Conservation (phyloP, 2,113 vertebrate genomes). For the Ibidorhyncha struthersii region DNA sequence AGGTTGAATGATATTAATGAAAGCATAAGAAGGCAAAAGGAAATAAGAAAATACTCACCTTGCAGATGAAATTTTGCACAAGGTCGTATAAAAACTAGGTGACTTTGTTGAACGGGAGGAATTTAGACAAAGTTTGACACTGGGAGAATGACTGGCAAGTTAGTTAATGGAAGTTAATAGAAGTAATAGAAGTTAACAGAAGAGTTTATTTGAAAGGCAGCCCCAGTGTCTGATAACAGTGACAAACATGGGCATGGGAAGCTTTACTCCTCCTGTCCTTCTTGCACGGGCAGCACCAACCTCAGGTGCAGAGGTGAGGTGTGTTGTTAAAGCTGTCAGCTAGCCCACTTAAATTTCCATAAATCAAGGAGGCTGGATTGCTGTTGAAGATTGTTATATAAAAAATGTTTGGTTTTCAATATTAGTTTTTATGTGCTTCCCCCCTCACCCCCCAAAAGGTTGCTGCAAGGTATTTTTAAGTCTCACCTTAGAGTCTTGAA, state of each 20-base stretch:
- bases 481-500: not conserved
- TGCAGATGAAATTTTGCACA: not conserved
- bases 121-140: not conserved
- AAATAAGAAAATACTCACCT: not conserved
- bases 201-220: not conserved
- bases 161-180: too few species aligned
- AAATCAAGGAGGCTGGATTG: not conserved
- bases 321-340: not conserved
- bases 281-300: not conserved
- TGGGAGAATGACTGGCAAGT: not conserved
- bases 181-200: too few species aligned
- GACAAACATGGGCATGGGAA: accelerated
- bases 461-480: not conserved
- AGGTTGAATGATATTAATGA: not conserved
- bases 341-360: not conserved
- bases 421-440: not conserved
- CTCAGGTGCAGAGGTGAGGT: not conserved
- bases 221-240: accelerated
- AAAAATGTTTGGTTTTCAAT: not conserved
- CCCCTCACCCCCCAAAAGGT: not conserved
- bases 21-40: not conserved
- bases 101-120: not conserved
- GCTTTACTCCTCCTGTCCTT: not conserved
- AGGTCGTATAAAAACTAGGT: accelerated
- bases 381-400: not conserved